Conservation (phyloP, 2,113 vertebrate species). For the Etheostoma cragini region DNA sequence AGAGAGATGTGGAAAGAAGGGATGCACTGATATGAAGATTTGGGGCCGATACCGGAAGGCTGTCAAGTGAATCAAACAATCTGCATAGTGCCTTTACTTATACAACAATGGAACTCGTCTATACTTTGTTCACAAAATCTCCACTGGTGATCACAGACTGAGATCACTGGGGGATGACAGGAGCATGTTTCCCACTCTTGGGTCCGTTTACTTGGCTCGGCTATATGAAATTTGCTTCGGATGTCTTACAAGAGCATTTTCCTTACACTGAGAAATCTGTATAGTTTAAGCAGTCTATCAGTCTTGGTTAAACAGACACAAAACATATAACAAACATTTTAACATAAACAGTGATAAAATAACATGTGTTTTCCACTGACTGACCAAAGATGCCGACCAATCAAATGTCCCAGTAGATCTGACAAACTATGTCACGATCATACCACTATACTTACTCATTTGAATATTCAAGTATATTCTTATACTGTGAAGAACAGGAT, state of each 20-base stretch:
- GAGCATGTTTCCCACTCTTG: constrained; percentile 8
- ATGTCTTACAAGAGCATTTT: background rate
- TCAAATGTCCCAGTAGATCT: background rate
- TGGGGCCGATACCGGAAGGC: background rate
- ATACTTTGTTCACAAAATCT: no score
- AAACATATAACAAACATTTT: no score
- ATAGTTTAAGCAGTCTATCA: background rate
- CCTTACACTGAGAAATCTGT: background rate
- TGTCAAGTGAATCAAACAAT: constrained; percentile 35
- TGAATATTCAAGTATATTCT: background rate
- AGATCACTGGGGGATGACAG: constrained; percentile 19
- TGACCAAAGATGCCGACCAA: background rate
- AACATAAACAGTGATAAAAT: no score
- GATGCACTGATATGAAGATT: no score
- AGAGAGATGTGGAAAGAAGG: constrained; percentile 26
- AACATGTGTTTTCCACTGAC: no score
- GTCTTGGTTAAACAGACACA: background rate
- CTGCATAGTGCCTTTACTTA: background rate
- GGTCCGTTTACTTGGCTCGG: background rate
- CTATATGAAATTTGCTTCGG: background rate
- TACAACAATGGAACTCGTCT: constrained; percentile 12
- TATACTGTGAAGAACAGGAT: background rate
- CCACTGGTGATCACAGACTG: no score
- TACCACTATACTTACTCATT: background rate
- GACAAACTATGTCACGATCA: background rate